These are phyloP conservation scores for Pedionomus torquatus DNA, from an alignment of 2,113 vertebrate genomes.

Conservation along the genomic window DNA sequence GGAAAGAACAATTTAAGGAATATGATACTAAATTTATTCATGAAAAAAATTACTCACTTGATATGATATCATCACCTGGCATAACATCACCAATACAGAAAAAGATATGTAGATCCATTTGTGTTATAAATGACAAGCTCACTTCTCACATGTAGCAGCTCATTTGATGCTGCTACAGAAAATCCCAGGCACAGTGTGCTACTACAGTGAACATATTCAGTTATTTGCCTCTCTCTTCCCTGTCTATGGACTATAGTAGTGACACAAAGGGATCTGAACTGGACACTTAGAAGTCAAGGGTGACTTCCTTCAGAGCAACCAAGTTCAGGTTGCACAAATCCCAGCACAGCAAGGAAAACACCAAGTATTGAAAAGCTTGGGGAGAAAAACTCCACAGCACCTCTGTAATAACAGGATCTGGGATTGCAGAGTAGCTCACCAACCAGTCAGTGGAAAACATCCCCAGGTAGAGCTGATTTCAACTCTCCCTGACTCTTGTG, in stretches of 20 bases:
- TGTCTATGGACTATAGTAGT: neutral
- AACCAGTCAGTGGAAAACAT: neutral
- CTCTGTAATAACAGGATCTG: neutral
- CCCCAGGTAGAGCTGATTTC: neutral
- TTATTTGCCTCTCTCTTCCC: neutral
- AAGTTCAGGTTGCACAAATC: neutral
- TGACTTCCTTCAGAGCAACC: neutral
- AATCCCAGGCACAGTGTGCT: neutral
- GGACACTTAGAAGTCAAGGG: rapidly evolving
- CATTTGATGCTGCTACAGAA: neutral
- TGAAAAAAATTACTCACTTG: neutral
- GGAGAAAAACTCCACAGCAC: neutral
- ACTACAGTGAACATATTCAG: neutral
- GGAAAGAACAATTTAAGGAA: neutral
- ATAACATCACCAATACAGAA: neutral
- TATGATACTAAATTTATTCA: neutral
- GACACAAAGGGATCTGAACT: neutral
- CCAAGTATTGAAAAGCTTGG: neutral
- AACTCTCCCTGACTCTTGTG: neutral
- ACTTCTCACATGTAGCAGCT: neutral
- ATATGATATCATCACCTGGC: neutral
- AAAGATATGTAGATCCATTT: neutral
- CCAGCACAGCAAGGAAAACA: neutral
- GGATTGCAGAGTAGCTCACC: neutral
- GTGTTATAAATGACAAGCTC: neutral